Percentiles rank a stretch among this genome's conserved stretches.
Conservation (phyloP, 1,140 invertebrate genomes). For the Dreissena rostriformis region DNA sequence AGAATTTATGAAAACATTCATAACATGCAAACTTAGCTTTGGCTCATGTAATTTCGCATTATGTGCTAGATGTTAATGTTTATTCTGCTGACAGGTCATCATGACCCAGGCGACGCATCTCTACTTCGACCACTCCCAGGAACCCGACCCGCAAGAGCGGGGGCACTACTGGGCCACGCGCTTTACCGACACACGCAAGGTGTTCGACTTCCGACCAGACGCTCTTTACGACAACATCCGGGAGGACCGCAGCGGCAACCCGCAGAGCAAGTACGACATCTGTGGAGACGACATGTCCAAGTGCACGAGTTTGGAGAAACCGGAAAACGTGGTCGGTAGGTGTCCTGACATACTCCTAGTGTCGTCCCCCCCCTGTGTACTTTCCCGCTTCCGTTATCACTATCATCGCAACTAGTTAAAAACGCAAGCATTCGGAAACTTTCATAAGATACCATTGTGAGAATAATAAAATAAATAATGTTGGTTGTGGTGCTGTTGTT, state of each 20-base stretch:
- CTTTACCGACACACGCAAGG: conserved; percentile 57
- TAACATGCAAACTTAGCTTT: no score
- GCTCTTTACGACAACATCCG: conserved; percentile 51
- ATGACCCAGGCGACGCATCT: conserved; percentile 66
- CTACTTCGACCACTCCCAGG: conserved; percentile 70
- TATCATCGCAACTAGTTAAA: no score
- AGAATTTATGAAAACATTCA: no score
- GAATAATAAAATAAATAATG: no score
- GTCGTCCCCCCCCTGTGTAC: no score
- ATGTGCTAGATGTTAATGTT: not conserved
- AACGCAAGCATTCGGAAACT: no score
- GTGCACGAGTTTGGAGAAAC: conserved; percentile 47
- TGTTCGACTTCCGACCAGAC: conserved; percentile 59
- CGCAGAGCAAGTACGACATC: conserved; percentile 2
- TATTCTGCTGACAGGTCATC: conserved; percentile 58
- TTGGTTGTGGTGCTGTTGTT: no score
- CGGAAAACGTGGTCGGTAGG: conserved; percentile 62
- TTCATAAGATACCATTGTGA: no score
- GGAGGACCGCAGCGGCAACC: conserved; percentile 33
- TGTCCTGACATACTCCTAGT: no score
- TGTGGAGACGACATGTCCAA: conserved; percentile 46
- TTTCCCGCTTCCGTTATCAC: no score
- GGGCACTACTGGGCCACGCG: conserved; percentile 65
- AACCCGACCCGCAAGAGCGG: conserved; percentile 67
- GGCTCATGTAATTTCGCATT: no score